These are phyloP conservation scores for Zalophus californianus DNA, from an alignment of 2,797 vertebrate species.

Conservation along the genomic window DNA sequence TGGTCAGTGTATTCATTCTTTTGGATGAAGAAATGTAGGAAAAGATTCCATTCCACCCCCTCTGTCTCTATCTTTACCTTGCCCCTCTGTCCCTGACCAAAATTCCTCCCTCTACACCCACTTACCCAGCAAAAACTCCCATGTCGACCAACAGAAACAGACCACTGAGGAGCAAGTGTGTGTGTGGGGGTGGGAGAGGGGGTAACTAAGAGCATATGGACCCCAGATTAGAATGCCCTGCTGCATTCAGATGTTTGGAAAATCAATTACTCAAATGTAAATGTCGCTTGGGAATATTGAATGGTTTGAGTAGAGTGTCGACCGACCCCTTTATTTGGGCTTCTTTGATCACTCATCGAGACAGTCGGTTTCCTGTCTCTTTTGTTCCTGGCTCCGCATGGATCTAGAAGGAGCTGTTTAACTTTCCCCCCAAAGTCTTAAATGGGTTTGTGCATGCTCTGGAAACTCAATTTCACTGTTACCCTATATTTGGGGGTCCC, in stretches of 20 bases:
- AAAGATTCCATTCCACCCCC: neutral
- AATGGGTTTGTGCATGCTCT: neutral
- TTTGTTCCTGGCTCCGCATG: neutral
- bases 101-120: neutral
- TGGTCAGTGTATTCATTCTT: neutral
- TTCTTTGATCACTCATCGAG: neutral
- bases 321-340: neutral
- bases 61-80: neutral
- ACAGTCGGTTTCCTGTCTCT: neutral
- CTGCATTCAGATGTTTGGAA: neutral
- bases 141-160: neutral
- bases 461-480: constrained; percentile 17
- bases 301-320: neutral
- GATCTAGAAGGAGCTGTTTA: neutral
- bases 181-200: too few species aligned
- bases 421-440: neutral
- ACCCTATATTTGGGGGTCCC: neutral
- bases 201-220: neutral
- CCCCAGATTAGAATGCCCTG: neutral
- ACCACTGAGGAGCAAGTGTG: neutral
- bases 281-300: neutral
- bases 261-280: neutral
- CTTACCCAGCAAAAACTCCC: neutral
- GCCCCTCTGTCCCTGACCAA: neutral
- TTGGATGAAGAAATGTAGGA: neutral